Conservation (phyloP, 35 echinoderm and acorn worm species). For the Heliocidaris tuberculata region DNA sequence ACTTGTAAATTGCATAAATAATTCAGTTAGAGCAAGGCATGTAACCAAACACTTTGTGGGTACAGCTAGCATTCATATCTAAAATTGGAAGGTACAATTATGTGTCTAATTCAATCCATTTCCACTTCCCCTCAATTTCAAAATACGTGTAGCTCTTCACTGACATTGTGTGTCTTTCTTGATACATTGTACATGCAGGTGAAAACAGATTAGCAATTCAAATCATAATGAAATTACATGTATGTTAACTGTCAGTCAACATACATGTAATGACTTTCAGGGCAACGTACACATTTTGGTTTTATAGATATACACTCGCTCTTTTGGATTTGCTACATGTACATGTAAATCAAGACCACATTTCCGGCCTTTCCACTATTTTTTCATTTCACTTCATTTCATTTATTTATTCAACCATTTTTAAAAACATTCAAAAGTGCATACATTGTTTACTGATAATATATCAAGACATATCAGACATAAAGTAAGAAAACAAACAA, state of each 20-base stretch:
- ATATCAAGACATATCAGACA: no score
- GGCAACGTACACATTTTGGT: no score
- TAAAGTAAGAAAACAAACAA: no score
- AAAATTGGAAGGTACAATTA: neutral
- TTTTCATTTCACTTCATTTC: no score
- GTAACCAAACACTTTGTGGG: neutral
- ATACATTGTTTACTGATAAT: no score
- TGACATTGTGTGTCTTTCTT: neutral
- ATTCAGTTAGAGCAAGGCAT: neutral
- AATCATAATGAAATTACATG: neutral
- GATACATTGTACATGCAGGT: neutral
- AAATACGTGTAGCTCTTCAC: neutral
- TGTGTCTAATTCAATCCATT: neutral
- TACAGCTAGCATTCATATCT: neutral
- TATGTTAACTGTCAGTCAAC: neutral
- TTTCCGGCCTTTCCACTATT: no score
- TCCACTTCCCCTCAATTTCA: neutral
- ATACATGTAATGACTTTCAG: no score
- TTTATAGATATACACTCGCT: no score
- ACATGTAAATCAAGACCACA: no score
- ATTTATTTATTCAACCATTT: no score
- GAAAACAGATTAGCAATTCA: neutral
- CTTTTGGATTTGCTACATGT: no score
- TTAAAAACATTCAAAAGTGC: no score
- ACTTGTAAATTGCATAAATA: constrained; percentile 5